Conservation (phyloP, 2,888 invertebrate genomes). For the Psococerastis gibbosa region DNA sequence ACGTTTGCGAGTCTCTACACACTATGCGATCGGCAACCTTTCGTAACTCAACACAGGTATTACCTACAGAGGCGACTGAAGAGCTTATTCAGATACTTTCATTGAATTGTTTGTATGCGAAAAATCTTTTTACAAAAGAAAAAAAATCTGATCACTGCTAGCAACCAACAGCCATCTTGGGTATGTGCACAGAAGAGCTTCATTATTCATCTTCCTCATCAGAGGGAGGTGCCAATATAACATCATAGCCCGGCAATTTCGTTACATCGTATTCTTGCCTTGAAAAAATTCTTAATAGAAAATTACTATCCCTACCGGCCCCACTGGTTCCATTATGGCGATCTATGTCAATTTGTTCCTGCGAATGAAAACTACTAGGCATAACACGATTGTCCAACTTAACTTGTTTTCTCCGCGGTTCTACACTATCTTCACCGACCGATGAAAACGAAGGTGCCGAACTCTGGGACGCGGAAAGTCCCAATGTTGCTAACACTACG, state of each 20-base stretch:
- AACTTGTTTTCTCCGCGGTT: neutral
- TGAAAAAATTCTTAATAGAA: constrained; percentile 8
- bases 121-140: too few relatives aligned
- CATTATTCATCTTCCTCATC: neutral
- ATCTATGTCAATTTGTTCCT: too few relatives aligned
- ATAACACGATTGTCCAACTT: neutral
- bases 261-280: neutral
- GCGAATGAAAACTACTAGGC: neutral
- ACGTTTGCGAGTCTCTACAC: too few relatives aligned
- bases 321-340: neutral
- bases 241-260: neutral
- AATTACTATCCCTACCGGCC: neutral
- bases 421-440: neutral
- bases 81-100: too few relatives aligned
- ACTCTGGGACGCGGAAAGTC: neutral
- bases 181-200: too few relatives aligned
- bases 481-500: neutral
- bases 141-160: too few relatives aligned
- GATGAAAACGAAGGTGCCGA: neutral
- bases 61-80: too few relatives aligned
- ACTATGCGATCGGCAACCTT: too few relatives aligned
- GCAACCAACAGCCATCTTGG: too few relatives aligned
- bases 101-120: too few relatives aligned
- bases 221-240: neutral
- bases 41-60: too few relatives aligned